A percentile compares a stretch with the other conserved stretches of the same genome.
Evolutionary conservation across 92 coral and sea anemone genomes (phyloP).

Genomic region (Zoanthus gigantus): DNA sequence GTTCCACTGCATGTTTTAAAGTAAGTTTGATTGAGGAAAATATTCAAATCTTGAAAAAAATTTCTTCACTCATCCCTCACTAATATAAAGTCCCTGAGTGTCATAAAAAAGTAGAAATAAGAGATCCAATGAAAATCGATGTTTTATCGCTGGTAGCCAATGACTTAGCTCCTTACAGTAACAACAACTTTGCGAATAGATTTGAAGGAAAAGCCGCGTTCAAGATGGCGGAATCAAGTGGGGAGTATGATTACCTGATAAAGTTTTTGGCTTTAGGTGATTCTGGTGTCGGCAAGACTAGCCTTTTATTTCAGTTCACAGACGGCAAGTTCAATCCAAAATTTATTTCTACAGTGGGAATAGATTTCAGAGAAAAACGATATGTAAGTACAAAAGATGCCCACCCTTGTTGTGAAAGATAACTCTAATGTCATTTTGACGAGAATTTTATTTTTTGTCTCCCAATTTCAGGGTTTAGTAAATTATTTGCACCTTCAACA

Average conservation of each 20-base stretch:
- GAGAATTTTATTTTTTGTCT: neutral
- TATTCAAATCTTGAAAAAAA: too few relatives aligned
- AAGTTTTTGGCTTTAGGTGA: slow-evolving; percentile 97
- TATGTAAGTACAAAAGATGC: slow-evolving; percentile 78
- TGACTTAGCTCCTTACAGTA: slow-evolving; percentile 74
- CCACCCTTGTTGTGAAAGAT: slow-evolving; percentile 8
- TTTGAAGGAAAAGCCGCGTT: slow-evolving; percentile 64
- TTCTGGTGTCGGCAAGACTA: slow-evolving; percentile 98
- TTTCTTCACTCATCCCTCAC: too few relatives aligned
- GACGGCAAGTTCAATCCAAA: slow-evolving; percentile 94
- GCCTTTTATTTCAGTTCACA: slow-evolving; percentile 91
- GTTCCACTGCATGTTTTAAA: too few relatives aligned
- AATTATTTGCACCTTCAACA: neutral
- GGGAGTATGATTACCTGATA: slow-evolving; percentile 91
- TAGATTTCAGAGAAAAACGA: slow-evolving; percentile 95
- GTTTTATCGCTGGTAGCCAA: slow-evolving; percentile 59
- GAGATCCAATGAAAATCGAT: slow-evolving; percentile 51
- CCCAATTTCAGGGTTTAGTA: neutral
- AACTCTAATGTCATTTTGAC: slow-evolving; percentile 15
- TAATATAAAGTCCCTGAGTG: too few relatives aligned
- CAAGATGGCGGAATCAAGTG: slow-evolving; percentile 96
- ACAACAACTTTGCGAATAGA: slow-evolving; percentile 50
- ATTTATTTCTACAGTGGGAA: slow-evolving; percentile 97
- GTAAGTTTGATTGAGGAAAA: too few relatives aligned
- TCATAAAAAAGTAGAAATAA: neutral